Base-by-base conservation (phyloP, 37 sponge, comb jelly and placozoan genomes). In the Mnemiopsis leidyi region DNA sequence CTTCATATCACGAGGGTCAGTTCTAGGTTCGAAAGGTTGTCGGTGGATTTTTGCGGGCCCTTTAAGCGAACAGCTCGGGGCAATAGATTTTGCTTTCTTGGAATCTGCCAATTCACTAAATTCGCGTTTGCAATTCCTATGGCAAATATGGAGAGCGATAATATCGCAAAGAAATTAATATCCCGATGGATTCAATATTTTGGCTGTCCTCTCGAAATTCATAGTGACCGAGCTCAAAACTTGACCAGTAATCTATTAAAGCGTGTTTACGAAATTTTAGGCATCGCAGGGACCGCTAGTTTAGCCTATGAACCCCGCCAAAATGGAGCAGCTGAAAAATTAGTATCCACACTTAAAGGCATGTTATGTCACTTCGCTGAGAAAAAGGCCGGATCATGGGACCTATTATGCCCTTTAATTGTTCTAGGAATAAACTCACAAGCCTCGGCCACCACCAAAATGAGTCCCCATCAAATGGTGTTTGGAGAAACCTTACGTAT, bases 351-450 rank as follows among this genome's bases (percentile, higher is more conserved):
- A 9, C 79, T 77, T 28, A 77, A 77, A 34, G 18, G 18, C 34
- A 77, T 77, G 79, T 0, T 77, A 18, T 32, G 79, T 34, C 79
- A 77, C 79, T 77, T 31, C 33, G 79, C 79, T 20, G 79, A 33
- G 1, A 20, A 33, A 3, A 77, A 77, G 33, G 36, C 33, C 36
- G 3, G 79, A 32, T 3, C 1, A 16, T 77, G 79, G 79, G 79
- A 77, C 33, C 5, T 32, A 20, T 20, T 32, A 5, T 3, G 30
- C 18, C 36, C 79, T 3, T 3, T 34, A 20, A 31, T 26, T 33
- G 79, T 77, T 32, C 36, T 77, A 13, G 79, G 36, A 3, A 34
- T 34, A 16, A 77, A 77, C 18, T 31, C 26, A 16, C 33, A 28
- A 33, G 2, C 16, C 18, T 20, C 9, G 30, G 26, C 79, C 1